These are phyloP conservation scores for Falco punctatus DNA, from an alignment of 2,113 vertebrate species.

Conservation along the genomic window DNA sequence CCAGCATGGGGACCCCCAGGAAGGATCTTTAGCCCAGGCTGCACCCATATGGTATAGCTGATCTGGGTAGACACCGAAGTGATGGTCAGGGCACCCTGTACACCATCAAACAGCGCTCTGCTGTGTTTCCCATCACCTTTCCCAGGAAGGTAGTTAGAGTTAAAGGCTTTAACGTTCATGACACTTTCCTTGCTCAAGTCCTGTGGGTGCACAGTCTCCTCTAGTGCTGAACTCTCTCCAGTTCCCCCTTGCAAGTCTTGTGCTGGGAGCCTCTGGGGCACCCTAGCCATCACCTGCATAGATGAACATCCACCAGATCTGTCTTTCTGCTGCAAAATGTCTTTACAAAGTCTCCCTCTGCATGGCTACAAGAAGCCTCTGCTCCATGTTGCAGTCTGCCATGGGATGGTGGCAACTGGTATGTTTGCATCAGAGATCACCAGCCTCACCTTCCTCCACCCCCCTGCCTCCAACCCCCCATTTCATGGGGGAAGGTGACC, in stretches of 20 bases:
- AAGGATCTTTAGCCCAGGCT: background rate
- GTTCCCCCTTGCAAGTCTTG: background rate
- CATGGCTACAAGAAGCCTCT: background rate
- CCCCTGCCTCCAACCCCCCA: no score
- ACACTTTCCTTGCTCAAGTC: background rate
- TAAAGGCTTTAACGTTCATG: background rate
- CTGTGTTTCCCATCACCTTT: background rate
- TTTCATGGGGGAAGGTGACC: background rate
- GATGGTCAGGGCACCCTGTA: background rate
- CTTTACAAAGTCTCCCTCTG: background rate
- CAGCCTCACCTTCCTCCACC: no score
- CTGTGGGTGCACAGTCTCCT: background rate
- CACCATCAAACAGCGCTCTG: background rate
- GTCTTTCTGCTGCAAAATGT: background rate
- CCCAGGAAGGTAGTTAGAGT: background rate
- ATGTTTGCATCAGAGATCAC: background rate
- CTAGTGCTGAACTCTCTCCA: background rate
- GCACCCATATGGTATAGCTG: rapidly evolving
- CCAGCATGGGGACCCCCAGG: background rate
- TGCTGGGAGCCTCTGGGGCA: background rate
- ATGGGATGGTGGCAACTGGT: background rate
- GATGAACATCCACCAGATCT: background rate
- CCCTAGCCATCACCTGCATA: background rate
- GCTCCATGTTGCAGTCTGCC: background rate
- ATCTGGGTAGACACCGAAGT: background rate